Base-by-base conservation (phyloP, 92 coral and sea anemone genomes). In the Porites evermanni region DNA sequence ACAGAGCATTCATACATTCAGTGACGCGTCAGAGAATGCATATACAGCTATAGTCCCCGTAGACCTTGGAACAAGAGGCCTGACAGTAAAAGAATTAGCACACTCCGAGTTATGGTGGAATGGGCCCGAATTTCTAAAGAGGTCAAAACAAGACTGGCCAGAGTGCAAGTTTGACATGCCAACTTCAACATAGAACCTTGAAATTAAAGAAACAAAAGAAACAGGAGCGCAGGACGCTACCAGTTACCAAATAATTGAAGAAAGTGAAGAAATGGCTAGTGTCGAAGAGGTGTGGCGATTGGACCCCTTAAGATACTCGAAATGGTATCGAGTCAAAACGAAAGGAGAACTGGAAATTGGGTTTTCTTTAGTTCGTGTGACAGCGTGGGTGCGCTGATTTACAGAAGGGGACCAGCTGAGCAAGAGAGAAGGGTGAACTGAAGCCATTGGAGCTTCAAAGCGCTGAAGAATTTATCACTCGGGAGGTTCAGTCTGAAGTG, bases 31-130 rank as follows among this genome's bases (percentile, higher is more conserved):
- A 0, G 93, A 93, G 59, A 89, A 67, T 8, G 91, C 95, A 9
- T 89, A 92, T 71, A 76, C 93, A 20, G 91, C 93, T 12, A 83
- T 24, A 1, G 74, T 78, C 73, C 94, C 94, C 7, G 93, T 88
- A 23, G 93, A 93, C 85, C 80, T 84, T 17, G 86, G 84, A 65
- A 88, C 84, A n/a, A 85, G 92, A 78, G 92, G 92, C 60, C 74
- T 67, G 38, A 50, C 79, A 67, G 90, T 81, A 2, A 26, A 23
- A 32, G 90, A 91, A 58, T 74, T 91, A 70, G 84, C 79, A 10
- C 23, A 84, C 53, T 72, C 72, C 32, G 84, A 76, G 1, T 59
- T 32, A 9, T 93, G 96, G 93, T 93, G 94, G 93, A 73, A 84
- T 69, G 94, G 88, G 8, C 87, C 88, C n/a, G 70, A 18, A 77